phyloP scores from a whole-genome alignment of 2,888 invertebrate genomes.

The Amphipoea oculea region DNA sequence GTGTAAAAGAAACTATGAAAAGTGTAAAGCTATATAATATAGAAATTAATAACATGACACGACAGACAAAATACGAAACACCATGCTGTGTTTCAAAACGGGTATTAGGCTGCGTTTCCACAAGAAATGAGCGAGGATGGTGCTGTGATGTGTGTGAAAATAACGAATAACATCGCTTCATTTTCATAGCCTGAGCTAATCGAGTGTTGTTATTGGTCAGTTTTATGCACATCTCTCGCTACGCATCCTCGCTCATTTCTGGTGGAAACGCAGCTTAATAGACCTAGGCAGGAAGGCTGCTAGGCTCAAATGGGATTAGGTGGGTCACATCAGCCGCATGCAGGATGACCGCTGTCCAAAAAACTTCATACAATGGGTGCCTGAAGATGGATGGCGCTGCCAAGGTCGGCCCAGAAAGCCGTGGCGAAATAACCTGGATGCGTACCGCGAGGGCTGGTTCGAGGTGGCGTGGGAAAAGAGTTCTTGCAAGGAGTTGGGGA shows the following conservation, averaged over 20 bases:
- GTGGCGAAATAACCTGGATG: not conserved
- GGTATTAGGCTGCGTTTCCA: not conserved
- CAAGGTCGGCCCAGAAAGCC: not conserved
- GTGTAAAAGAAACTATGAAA: not conserved
- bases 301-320: not conserved
- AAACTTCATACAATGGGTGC: not conserved
- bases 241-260: too few relatives aligned
- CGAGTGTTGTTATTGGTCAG: too few relatives aligned
- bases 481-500: not conserved
- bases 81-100: not conserved
- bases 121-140: too few relatives aligned
- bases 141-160: too few relatives aligned
- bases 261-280: too few relatives aligned
- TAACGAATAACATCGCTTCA: too few relatives aligned
- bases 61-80: not conserved
- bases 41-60: not conserved
- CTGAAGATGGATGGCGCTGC: not conserved
- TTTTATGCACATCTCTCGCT: too few relatives aligned
- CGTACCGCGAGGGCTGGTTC: not conserved
- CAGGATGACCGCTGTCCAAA: not conserved
- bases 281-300: not conserved
- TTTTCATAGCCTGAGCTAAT: too few relatives aligned
- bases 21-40: not conserved
- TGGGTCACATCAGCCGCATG: too few relatives aligned
- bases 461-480: not conserved